These are phyloP conservation scores for Periophthalmodon schlosseri DNA, from an alignment of 2,113 vertebrate species.

Conservation along the genomic window DNA sequence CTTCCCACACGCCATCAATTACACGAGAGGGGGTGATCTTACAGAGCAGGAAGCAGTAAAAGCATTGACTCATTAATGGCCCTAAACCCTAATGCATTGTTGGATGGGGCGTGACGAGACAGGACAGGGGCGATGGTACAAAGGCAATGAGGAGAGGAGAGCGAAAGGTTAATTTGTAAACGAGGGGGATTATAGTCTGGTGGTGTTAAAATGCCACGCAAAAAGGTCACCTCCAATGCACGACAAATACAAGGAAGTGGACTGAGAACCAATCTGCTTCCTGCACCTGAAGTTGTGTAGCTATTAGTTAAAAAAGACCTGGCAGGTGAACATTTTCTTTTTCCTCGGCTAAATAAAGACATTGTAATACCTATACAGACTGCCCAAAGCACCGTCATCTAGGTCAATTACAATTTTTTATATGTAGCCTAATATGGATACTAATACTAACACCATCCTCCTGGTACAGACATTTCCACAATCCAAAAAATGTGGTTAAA, in stretches of 20 bases:
- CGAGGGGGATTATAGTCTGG: conserved; percentile 10
- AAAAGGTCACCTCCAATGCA: conserved; percentile 11
- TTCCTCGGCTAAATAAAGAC: neutral
- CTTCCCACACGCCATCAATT: conserved; percentile 10
- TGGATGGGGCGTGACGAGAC: neutral
- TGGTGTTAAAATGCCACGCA: conserved; percentile 37
- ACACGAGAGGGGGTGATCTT: conserved; percentile 19
- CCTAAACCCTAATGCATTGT: conserved; percentile 15
- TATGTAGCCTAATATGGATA: too few species aligned
- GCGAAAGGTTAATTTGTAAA: conserved; percentile 62
- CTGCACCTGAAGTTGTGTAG: conserved; percentile 21
- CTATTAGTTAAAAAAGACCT: conserved; percentile 18
- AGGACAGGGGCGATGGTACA: conserved; percentile 16
- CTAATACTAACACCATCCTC: too few species aligned
- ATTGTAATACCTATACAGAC: too few species aligned
- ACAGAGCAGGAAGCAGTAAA: conserved; percentile 36
- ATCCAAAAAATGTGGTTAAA: neutral
- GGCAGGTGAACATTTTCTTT: neutral
- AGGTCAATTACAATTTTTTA: too few species aligned
- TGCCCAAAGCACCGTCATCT: too few species aligned
- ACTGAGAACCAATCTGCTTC: neutral
- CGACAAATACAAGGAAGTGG: conserved; percentile 8
- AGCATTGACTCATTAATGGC: conserved; percentile 21
- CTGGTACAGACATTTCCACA: too few species aligned
- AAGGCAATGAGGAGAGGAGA: conserved; percentile 4